These are phyloP conservation scores for Chaetophractus vellerosus DNA, from an alignment of 2,797 vertebrate genomes.

Conservation along the genomic window DNA sequence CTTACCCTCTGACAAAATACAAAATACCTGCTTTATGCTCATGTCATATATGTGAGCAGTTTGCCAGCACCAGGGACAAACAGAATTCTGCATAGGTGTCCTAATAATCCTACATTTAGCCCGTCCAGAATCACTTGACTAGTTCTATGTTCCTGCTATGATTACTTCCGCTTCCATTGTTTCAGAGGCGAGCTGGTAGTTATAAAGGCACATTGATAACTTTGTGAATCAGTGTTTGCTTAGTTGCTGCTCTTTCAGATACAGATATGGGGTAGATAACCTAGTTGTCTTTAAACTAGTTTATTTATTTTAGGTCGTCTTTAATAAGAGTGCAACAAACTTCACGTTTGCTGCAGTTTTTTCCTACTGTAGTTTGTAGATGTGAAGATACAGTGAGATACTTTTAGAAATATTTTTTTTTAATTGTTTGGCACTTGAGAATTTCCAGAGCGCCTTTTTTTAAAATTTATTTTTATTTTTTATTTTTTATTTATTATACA, in stretches of 20 bases:
- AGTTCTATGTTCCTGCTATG: background rate
- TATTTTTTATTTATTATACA: no score
- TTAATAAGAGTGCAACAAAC: conserved; percentile 4
- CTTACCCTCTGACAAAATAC: background rate
- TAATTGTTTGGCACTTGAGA: no score
- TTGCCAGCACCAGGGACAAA: background rate
- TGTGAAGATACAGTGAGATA: background rate
- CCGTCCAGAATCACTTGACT: background rate
- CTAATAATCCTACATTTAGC: background rate
- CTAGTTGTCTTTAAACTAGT: background rate
- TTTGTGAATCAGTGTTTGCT: background rate
- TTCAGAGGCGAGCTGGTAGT: background rate
- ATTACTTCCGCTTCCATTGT: background rate
- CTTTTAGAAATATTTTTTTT: background rate
- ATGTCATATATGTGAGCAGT: background rate
- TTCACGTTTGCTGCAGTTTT: background rate
- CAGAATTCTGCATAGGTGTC: background rate
- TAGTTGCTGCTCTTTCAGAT: background rate
- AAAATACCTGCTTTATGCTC: background rate
- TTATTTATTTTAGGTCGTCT: background rate
- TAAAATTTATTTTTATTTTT: no score
- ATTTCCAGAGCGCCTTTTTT: no score
- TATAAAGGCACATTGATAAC: background rate
- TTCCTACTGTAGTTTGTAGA: background rate
- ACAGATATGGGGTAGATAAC: background rate